phyloP scores from a whole-genome alignment of 2,113 vertebrate genomes.

The Boleophthalmus pectinirostris region DNA sequence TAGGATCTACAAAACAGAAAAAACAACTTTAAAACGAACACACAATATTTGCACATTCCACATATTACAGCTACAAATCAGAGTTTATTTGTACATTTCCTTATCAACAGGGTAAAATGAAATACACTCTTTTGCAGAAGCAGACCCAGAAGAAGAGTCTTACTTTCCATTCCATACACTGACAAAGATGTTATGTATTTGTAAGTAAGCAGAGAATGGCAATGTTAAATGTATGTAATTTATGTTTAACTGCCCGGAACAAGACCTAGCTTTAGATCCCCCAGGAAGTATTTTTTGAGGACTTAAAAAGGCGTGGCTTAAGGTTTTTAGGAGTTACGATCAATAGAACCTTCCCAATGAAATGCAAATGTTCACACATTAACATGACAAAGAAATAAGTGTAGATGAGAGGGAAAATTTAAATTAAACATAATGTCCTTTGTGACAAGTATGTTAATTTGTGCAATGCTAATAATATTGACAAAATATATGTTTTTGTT shows the following conservation, averaged over 20 bases:
- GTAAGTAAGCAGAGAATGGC: not conserved
- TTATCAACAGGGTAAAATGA: not conserved
- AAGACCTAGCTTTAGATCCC: not conserved
- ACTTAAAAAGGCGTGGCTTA: conserved; percentile 37
- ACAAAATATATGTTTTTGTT: not conserved
- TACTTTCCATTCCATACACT: not conserved
- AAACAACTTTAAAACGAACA: not conserved
- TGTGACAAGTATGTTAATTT: not conserved
- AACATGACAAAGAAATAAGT: not conserved
- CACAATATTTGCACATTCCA: not conserved
- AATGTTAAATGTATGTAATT: not conserved
- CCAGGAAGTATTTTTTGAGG: too few relatives aligned
- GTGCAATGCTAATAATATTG: not conserved
- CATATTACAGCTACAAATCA: not conserved
- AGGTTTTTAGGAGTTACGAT: not conserved
- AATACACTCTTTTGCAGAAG: not conserved
- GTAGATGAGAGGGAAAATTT: not conserved
- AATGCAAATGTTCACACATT: not conserved
- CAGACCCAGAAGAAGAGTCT: not conserved
- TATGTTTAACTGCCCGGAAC: not conserved
- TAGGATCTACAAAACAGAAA: conserved; percentile 82
- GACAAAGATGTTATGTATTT: not conserved
- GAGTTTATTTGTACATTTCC: not conserved
- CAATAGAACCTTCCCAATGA: not conserved
- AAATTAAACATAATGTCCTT: not conserved